These are phyloP conservation scores for Corydoras sp. DNA, from an alignment of 2,113 vertebrate species.

Conservation along the genomic window DNA sequence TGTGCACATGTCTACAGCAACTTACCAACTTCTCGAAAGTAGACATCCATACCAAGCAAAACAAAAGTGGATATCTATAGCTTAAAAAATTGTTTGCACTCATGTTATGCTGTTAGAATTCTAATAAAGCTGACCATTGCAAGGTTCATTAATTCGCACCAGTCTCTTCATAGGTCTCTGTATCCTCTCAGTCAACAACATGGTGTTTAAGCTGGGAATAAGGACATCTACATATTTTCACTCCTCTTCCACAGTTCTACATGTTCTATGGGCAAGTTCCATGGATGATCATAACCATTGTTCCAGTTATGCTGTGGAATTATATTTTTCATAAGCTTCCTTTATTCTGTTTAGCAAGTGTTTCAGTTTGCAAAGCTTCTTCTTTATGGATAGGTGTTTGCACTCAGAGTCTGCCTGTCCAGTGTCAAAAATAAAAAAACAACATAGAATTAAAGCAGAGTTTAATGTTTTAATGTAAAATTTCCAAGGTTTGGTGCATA, in stretches of 20 bases:
- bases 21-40: not conserved
- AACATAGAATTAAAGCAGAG: not conserved
- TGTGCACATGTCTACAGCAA: not conserved
- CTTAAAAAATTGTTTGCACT: not conserved
- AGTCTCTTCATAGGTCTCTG: not conserved
- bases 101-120: not conserved
- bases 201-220: too few relatives aligned
- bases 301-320: not conserved
- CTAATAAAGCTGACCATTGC: not conserved
- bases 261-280: too few relatives aligned
- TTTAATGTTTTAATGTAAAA: not conserved
- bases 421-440: not conserved
- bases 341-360: constrained; percentile 20
- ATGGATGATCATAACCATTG: not conserved
- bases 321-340: constrained; percentile 32
- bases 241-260: too few relatives aligned
- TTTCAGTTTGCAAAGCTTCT: constrained; percentile 37
- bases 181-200: too few relatives aligned
- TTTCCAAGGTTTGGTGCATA: not conserved
- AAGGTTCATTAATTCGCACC: not conserved
- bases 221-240: too few relatives aligned
- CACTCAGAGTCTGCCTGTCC: not conserved
- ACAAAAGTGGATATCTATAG: not conserved
- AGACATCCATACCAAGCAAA: not conserved
- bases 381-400: not conserved